Evolutionary conservation across 2,888 invertebrate species (phyloP), one percentile per base, ranked within the genome.

Genomic region (Gymnosoma rotundatum): DNA sequence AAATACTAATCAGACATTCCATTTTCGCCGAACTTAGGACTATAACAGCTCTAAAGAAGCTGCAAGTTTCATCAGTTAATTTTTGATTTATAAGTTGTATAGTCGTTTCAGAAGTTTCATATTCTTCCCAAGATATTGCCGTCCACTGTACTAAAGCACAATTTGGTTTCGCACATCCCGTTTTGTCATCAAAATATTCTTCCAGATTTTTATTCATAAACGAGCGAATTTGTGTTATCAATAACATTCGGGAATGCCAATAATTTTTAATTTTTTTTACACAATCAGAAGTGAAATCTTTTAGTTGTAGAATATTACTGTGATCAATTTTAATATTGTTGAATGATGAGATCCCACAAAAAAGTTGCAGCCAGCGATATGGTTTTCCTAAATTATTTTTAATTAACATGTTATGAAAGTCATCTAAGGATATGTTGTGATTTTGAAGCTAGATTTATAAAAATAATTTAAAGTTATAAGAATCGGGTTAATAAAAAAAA

Each of bases 361-460:
- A 94, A 91, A 95, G 94, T 92, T 98, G 98, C 0, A 97, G 96
- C 98, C 98, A 99, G 85, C 94, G 93, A 90, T 97, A 99, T 0
- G 98, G 97, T 87, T 95, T 95, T 0, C 98, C 98, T 69, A 96
- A 93, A 87, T 95, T 94, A 42, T 90, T 89, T 18, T 91, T 89
- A 4, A 93, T 91, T n/a, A 94, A 89, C 7, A 92, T 88, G 56
- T 92, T 89, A 82, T 93, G 93, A 12, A 89, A 88, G n/a, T 89
- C 87, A 5, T 83, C 73, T 70, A 88, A 9, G n/a, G 69, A 58
- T 36, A 85, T 66, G n/a, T 79, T 75, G 52, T 85, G 75, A 42
- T 67, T 79, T 69, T 83, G 75, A 10, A 82, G 67, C 83, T 85
- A 58, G 9, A 75, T 12, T 69, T 54, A 61, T 21, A 52, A 50